phyloP scores from a whole-genome alignment of 2,113 vertebrate species.

The Notothenia rossii region DNA sequence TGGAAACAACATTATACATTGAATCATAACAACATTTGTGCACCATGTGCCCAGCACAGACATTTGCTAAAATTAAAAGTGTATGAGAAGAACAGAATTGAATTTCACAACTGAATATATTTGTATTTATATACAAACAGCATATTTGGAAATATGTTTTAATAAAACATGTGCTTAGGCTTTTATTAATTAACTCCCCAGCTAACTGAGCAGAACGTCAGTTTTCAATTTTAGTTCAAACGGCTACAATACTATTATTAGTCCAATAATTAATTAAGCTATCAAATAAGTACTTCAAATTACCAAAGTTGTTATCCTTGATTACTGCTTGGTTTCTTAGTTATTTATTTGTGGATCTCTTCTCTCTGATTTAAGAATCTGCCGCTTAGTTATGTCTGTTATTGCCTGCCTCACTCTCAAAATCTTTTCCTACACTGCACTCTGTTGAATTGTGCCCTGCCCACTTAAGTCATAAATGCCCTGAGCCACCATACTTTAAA shows the following conservation, averaged over 20 bases:
- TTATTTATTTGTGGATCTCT: too few species aligned
- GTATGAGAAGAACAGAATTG: constrained; percentile 10
- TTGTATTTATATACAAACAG: too few species aligned
- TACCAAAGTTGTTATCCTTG: neutral
- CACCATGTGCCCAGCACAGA: constrained; percentile 7
- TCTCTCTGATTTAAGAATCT: neutral
- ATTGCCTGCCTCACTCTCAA: constrained; percentile 1
- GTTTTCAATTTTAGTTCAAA: neutral
- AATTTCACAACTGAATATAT: neutral
- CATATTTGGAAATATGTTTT: too few species aligned
- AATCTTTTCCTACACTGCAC: neutral
- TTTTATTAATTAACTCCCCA: neutral
- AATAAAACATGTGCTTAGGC: neutral
- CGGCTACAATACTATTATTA: neutral
- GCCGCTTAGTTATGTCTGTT: neutral
- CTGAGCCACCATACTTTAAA: constrained; percentile 24
- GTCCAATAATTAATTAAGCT: neutral
- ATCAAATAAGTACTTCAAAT: constrained; percentile 8
- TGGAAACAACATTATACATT: neutral
- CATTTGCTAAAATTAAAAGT: constrained; percentile 22
- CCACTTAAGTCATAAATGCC: constrained; percentile 26
- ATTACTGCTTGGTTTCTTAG: neutral
- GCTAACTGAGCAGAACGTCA: neutral
- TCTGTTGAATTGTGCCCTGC: neutral
- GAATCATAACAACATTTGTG: constrained; percentile 7